These are phyloP conservation scores for Balaeniceps rex DNA, from an alignment of 2,113 vertebrate species.

Conservation along the genomic window DNA sequence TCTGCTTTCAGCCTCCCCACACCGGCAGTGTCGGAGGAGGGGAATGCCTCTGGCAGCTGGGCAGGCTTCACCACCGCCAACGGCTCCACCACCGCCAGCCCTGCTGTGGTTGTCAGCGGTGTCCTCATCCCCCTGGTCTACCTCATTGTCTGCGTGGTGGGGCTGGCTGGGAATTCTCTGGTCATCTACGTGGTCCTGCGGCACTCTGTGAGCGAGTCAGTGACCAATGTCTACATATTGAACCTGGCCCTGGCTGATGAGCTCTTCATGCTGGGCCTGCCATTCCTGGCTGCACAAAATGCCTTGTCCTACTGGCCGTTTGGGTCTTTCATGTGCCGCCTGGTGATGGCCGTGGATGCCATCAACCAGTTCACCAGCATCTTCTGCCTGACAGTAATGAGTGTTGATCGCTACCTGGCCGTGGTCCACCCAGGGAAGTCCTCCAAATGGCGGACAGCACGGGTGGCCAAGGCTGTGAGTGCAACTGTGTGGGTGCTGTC, in stretches of 20 bases:
- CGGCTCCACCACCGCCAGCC: neutral
- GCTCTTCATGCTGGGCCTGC: conserved; percentile 94
- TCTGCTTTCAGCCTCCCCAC: conserved; percentile 18
- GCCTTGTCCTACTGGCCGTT: conserved; percentile 95
- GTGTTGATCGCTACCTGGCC: conserved; percentile 91
- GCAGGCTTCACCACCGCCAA: conserved; percentile 36
- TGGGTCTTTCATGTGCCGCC: conserved; percentile 90
- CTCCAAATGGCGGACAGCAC: conserved; percentile 86
- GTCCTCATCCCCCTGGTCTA: conserved; percentile 92
- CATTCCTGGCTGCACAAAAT: conserved; percentile 92
- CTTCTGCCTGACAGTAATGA: conserved; percentile 97
- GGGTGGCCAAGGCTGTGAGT: conserved; percentile 86
- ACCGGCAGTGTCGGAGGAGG: neutral
- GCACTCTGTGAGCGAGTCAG: conserved; percentile 84
- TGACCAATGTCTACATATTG: conserved; percentile 94
- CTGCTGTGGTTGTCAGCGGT: conserved; percentile 72
- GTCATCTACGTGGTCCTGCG: conserved; percentile 91
- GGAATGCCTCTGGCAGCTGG: conserved; percentile 65
- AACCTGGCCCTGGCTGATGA: conserved; percentile 94
- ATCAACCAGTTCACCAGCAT: conserved; percentile 98
- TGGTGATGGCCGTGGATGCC: conserved; percentile 94
- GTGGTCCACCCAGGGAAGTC: conserved; percentile 91
- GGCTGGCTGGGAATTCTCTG: conserved; percentile 89
- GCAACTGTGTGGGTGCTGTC: conserved; percentile 87
- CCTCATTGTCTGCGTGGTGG: conserved; percentile 86